Conservation (phyloP, 2,888 invertebrate genomes). For the Scrobipalpa costella region DNA sequence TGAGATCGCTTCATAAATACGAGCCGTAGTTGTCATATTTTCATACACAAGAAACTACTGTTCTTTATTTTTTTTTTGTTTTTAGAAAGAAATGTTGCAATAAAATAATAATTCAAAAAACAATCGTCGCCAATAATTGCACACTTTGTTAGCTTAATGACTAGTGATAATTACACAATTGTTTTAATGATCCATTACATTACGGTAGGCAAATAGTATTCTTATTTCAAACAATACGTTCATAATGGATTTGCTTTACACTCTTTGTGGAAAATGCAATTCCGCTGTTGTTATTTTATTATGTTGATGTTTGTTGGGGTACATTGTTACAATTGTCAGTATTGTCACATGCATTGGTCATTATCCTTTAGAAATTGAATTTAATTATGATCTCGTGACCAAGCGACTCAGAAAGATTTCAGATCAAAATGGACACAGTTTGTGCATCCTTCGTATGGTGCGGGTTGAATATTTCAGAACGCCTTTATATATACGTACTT, state of each 20-base stretch:
- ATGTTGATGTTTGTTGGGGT: neutral
- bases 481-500: too few relatives aligned
- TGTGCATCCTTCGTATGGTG: too few relatives aligned
- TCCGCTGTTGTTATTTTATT: neutral
- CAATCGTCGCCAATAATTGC: neutral
- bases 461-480: too few relatives aligned
- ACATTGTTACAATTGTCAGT: neutral
- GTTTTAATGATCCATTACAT: slow-evolving; percentile 22
- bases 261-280: neutral
- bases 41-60: too few relatives aligned
- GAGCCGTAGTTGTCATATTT: too few relatives aligned
- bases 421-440: neutral
- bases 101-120: neutral
- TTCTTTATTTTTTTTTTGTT: too few relatives aligned
- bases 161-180: slow-evolving; percentile 1
- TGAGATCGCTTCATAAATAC: too few relatives aligned
- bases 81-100: too few relatives aligned
- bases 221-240: slow-evolving; percentile 1
- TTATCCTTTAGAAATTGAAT: neutral
- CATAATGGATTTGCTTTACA: slow-evolving; percentile 13
- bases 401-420: neutral
- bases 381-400: neutral
- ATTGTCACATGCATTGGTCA: slow-evolving; percentile 2
- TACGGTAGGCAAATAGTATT: slow-evolving; percentile 8
- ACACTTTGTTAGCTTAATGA: slow-evolving; percentile 7